These are phyloP conservation scores for Drosophila imparisetae DNA, from an alignment of 2,888 invertebrate species.

Conservation along the genomic window DNA sequence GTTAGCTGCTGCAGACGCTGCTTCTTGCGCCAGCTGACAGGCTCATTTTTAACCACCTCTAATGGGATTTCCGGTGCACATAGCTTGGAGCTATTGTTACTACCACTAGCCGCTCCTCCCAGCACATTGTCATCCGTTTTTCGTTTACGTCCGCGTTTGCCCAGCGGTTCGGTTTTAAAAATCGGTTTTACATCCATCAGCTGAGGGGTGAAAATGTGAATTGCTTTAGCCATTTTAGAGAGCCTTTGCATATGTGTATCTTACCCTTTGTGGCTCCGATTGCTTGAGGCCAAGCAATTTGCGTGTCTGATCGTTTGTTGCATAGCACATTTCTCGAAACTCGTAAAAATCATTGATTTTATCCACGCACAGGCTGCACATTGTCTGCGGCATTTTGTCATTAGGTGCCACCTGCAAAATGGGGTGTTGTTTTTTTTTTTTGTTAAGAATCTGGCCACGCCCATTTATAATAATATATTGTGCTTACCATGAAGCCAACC, in stretches of 20 bases:
- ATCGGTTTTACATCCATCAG: constrained; percentile 59
- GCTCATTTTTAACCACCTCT: constrained; percentile 55
- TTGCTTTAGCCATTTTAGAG: neutral
- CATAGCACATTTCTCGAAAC: constrained; percentile 86
- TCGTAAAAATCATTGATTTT: constrained; percentile 88
- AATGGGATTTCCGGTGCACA: constrained; percentile 14
- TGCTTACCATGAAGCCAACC: constrained; percentile 79
- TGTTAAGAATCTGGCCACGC: neutral
- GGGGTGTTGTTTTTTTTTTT: constrained; percentile 2
- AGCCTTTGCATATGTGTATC: neutral
- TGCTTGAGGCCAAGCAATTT: constrained; percentile 82
- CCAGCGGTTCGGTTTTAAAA: constrained; percentile 48
- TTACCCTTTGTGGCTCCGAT: constrained; percentile 66
- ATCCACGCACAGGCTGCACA: constrained; percentile 87
- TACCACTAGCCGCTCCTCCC: neutral
- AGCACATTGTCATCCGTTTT: constrained; percentile 61
- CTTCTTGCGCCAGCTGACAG: constrained; percentile 60
- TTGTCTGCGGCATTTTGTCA: constrained; percentile 88
- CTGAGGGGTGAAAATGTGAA: constrained; percentile 11
- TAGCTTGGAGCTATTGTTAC: constrained; percentile 7
- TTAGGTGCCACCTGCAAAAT: constrained; percentile 85
- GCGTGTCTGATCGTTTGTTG: constrained; percentile 86
- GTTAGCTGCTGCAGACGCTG: constrained; percentile 53
- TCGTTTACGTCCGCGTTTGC: constrained; percentile 71
- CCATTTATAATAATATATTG: neutral